Conservation (phyloP, 1,140 invertebrate species). For the Leucophenga varia region DNA sequence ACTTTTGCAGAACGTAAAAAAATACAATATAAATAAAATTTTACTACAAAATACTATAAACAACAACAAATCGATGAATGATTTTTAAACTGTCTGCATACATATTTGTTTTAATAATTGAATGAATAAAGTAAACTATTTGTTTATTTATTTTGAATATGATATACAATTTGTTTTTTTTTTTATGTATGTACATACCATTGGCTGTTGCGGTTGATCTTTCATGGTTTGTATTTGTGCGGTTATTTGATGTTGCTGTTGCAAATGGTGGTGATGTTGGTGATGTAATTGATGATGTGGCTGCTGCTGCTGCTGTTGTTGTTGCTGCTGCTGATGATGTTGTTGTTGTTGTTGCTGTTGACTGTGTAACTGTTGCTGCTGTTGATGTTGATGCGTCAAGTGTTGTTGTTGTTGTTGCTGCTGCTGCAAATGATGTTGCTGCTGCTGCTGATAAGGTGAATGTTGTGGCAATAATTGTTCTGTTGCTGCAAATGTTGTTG, state of each 20-base stretch:
- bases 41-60: too few relatives aligned
- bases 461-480: constrained; percentile 14
- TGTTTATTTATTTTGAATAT: too few relatives aligned
- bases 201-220: constrained; percentile 56
- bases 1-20: too few relatives aligned
- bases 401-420: constrained; percentile 33
- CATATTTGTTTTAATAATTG: too few relatives aligned
- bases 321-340: constrained; percentile 23
- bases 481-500: constrained; percentile 34
- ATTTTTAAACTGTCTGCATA: too few relatives aligned
- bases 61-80: too few relatives aligned
- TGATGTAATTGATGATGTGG: constrained; percentile 25
- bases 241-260: constrained; percentile 54
- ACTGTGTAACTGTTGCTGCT: constrained; percentile 16
- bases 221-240: constrained; percentile 57
- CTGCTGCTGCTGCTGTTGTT: constrained; percentile 35
- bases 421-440: constrained; percentile 32
- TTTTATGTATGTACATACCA: constrained; percentile 35
- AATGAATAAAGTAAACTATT: too few relatives aligned
- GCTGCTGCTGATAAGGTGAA: constrained; percentile 15
- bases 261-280: constrained; percentile 44
- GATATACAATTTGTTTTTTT: too few relatives aligned
- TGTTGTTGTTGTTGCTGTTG: constrained; percentile 29
- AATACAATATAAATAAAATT: too few relatives aligned
- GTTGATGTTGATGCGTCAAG: constrained; percentile 32